Percentiles rank a stretch among this genome's conserved stretches.
These are phyloP conservation scores for Perca schrenkii DNA, from an alignment of 2,113 vertebrate species.

Conservation along the genomic window DNA sequence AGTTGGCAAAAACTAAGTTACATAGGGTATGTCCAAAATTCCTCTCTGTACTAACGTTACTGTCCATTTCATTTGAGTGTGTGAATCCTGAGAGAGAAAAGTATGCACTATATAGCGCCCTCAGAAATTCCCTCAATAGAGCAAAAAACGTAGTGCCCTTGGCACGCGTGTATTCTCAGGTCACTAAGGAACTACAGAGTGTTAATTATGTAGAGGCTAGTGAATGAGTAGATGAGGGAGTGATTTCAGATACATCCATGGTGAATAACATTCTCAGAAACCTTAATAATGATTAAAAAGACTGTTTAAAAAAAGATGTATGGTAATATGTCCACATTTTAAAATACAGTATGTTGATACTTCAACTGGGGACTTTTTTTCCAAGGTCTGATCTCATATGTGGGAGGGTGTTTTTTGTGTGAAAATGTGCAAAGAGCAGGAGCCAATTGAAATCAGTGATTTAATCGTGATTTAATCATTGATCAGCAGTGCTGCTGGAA, in stretches of 20 bases:
- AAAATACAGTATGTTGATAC: conserved; percentile 1
- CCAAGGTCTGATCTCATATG: not conserved
- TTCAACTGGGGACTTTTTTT: conserved; percentile 26
- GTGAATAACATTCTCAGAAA: not conserved
- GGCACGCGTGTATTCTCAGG: not conserved
- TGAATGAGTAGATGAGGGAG: not conserved
- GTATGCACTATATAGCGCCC: not conserved
- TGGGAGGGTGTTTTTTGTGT: conserved; percentile 16
- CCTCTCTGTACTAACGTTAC: not conserved
- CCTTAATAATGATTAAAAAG: not conserved
- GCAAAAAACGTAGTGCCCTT: not conserved
- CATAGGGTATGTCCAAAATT: not conserved
- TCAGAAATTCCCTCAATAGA: not conserved
- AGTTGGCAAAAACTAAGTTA: no score
- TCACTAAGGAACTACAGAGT: not conserved
- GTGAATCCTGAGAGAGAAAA: not conserved
- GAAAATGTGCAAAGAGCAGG: not conserved
- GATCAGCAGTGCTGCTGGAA: conserved; percentile 23
- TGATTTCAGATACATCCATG: not conserved
- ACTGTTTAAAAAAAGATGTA: not conserved
- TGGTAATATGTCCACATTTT: not conserved
- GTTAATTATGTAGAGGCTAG: not conserved
- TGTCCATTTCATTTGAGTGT: not conserved
- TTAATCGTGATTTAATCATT: not conserved
- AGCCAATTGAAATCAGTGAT: conserved; percentile 4